Evolutionary conservation across 2,888 invertebrate species (phyloP).

Genomic region (Rhagium mordax): DNA sequence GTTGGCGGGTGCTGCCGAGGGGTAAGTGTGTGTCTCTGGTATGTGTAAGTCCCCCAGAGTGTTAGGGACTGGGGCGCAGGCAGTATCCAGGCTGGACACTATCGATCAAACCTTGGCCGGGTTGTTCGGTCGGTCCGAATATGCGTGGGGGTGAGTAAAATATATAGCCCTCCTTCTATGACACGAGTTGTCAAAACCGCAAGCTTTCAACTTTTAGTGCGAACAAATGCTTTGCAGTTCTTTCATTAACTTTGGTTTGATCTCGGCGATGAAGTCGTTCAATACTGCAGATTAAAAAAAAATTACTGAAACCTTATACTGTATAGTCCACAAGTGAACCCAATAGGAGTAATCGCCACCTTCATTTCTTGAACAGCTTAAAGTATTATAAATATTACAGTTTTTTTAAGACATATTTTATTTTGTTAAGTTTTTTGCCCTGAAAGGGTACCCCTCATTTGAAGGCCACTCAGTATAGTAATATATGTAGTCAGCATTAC

Average conservation of each 20-base stretch:
- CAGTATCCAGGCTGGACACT: slow-evolving; percentile 67
- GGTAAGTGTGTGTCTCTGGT: slow-evolving; percentile 42
- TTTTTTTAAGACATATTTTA: too few species aligned
- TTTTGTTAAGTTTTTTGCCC: too few species aligned
- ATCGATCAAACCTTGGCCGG: slow-evolving; percentile 69
- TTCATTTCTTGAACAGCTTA: too few species aligned
- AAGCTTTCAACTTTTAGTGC: slow-evolving; percentile 29
- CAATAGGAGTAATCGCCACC: too few species aligned
- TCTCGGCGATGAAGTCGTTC: background rate
- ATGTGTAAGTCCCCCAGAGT: slow-evolving; percentile 40
- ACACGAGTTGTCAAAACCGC: slow-evolving; percentile 31
- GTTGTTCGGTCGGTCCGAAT: slow-evolving; percentile 56
- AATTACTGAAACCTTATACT: too few species aligned
- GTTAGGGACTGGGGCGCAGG: slow-evolving; percentile 37
- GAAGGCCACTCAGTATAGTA: too few species aligned
- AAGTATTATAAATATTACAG: too few species aligned
- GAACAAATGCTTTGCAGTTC: slow-evolving; percentile 6
- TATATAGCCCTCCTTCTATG: slow-evolving; percentile 27
- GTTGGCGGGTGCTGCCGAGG: slow-evolving; percentile 49
- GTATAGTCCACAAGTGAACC: too few species aligned
- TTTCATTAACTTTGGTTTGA: background rate
- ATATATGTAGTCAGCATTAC: too few species aligned
- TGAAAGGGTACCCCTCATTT: too few species aligned
- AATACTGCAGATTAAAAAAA: too few species aligned
- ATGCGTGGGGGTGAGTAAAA: slow-evolving; percentile 56